Conservation (phyloP, 2,888 invertebrate species). For the Portevinia maculata region DNA sequence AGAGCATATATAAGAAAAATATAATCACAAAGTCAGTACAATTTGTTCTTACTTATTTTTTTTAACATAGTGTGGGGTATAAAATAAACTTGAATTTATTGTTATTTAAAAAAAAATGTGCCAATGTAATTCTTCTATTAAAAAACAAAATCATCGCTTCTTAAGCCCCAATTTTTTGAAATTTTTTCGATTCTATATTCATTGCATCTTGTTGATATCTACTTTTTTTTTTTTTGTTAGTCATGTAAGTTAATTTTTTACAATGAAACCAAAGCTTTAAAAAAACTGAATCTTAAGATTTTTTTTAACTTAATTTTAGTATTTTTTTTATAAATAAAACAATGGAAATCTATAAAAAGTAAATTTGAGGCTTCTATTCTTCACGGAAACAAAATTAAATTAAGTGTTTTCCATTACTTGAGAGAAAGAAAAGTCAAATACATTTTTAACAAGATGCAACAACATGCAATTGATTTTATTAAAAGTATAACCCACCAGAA, state of each 20-base stretch:
- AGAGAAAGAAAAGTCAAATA: slow-evolving; percentile 25
- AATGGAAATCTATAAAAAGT: slow-evolving; percentile 33
- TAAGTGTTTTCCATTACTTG: slow-evolving; percentile 31
- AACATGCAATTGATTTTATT: slow-evolving; percentile 19
- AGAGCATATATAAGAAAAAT: slow-evolving; percentile 33
- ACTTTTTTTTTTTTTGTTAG: slow-evolving; percentile 46
- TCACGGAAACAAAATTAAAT: slow-evolving; percentile 38
- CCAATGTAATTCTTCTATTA: slow-evolving; percentile 64
- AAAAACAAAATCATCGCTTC: slow-evolving; percentile 42
- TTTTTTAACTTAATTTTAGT: slow-evolving; percentile 57
- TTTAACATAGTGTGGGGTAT: slow-evolving; percentile 45
- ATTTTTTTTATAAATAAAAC: slow-evolving; percentile 30
- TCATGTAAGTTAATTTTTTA: slow-evolving; percentile 60
- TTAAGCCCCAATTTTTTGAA: slow-evolving; percentile 45
- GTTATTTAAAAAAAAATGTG: slow-evolving; percentile 56
- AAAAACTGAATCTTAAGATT: slow-evolving; percentile 72
- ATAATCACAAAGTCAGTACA: slow-evolving; percentile 52
- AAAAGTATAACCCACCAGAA: slow-evolving; percentile 71
- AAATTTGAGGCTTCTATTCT: slow-evolving; percentile 65
- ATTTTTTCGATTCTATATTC: slow-evolving; percentile 20
- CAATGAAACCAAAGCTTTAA: slow-evolving; percentile 75
- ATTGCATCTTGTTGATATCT: slow-evolving; percentile 70
- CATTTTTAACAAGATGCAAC: slow-evolving; percentile 65
- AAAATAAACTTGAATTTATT: slow-evolving; percentile 59
- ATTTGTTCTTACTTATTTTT: slow-evolving; percentile 43